Percentiles rank a stretch among this genome's conserved stretches.
Evolutionary conservation across 2,113 vertebrate genomes (phyloP).

Genomic region (Microtus richardsoni): DNA sequence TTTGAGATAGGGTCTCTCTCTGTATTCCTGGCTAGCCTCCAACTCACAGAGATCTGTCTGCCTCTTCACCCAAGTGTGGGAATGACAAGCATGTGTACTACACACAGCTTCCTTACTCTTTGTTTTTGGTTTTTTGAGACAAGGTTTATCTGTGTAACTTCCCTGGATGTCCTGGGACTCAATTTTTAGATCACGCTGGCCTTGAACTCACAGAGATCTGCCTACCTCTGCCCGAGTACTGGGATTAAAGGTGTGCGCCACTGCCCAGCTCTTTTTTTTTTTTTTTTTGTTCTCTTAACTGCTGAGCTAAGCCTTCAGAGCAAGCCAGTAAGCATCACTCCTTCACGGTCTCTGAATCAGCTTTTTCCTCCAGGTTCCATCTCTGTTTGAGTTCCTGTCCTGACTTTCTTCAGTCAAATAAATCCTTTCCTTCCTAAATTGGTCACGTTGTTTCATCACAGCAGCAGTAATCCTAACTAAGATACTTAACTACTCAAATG

Average conservation of each 20-base stretch:
- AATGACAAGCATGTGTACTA: no score
- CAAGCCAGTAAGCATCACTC: background rate
- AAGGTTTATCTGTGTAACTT: no score
- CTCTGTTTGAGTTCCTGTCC: background rate
- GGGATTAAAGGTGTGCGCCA: no score
- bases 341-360: background rate
- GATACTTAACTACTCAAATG: background rate
- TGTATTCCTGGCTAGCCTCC: background rate
- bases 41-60: background rate
- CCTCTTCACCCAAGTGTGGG: background rate
- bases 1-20: background rate
- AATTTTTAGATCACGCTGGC: no score
- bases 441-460: background rate
- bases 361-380: background rate
- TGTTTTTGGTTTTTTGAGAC: no score
- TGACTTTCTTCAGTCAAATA: background rate
- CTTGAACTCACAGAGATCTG: no score
- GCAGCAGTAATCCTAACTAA: background rate
- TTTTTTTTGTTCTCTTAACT: background rate
- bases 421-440: background rate
- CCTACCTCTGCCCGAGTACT: no score
- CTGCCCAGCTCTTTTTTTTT: accelerated
- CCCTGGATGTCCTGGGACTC: no score
- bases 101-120: no score
- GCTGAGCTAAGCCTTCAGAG: background rate